Base-by-base conservation (phyloP, 1,140 invertebrate species). In the Habropoda laboriosa region DNA sequence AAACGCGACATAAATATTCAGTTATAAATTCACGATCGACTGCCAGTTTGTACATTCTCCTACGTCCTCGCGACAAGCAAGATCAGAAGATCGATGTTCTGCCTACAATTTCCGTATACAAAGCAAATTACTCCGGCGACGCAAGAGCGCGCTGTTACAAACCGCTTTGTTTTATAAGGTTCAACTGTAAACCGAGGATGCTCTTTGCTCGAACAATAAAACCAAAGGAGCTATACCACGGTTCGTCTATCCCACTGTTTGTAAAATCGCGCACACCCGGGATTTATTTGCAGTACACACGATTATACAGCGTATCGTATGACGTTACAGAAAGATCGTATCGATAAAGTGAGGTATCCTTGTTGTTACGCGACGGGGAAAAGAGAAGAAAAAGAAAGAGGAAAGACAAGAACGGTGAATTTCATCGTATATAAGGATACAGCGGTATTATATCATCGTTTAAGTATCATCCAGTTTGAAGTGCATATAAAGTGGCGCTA, bases 391-490 rank as follows among this genome's bases (percentile, higher is more conserved):
- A 30, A 27, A 21, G n/a, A 30, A 21, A 45, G 24, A 10, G 3
- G 16, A 30, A 21, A 68, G 47, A 30, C 42, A 58, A n/a, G n/a
- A n/a, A n/a, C n/a, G n/a, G n/a, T n/a, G n/a, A 70, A 77, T 77
- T 76, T 47, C 30, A 47, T 47, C 55, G 53, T 16, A n/a, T 1
- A n/a, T n/a, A n/a, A 38, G 30, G 30, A 57, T 57, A 32, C 12
- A 1, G 7, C 2, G 27, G 21, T 42, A 58, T 68, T 68, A n/a
- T 38, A 67, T 68, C n/a, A 27, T 47, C n/a, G n/a, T 47, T 57
- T 57, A 58, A 74, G 30, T 47, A 45, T 38, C n/a, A 13, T 47
- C 6, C 30, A 58, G 40, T 68, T 38, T 35, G 38, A 27, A 18
- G n/a, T 16, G 30, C 27, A 18, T 32, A 27, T 27, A 45, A 76